A percentile compares a stretch with the other conserved stretches of the same genome.
phyloP scores from a whole-genome alignment of 64 coral and sea anemone genomes.

The Astreopora myriophthalma region DNA sequence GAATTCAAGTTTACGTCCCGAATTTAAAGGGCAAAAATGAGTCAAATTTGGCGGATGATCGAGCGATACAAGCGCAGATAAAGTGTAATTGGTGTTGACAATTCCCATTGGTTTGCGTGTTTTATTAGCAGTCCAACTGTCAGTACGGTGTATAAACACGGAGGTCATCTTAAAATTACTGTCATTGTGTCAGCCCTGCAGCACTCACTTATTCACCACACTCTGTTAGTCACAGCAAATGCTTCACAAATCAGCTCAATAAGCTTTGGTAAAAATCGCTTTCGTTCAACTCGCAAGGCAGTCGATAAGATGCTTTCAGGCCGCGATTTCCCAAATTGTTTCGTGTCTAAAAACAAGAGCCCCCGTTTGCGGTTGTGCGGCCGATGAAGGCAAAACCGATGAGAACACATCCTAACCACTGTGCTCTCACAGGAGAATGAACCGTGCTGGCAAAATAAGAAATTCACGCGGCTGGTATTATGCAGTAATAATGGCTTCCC shows the following conservation, averaged over 20 bases:
- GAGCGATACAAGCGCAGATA: conserved; percentile 26
- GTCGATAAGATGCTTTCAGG: background rate
- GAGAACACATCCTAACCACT: conserved; percentile 14
- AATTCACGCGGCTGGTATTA: conserved; percentile 39
- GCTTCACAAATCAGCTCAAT: background rate
- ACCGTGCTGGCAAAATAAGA: conserved; percentile 38
- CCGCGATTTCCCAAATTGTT: conserved; percentile 20
- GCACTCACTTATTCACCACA: conserved; percentile 38
- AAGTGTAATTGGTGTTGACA: conserved; percentile 70
- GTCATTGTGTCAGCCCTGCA: conserved; percentile 74
- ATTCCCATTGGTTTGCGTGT: conserved; percentile 90
- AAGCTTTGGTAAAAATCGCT: background rate
- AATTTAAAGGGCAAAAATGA: conserved; percentile 8
- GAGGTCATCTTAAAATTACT: conserved; percentile 96
- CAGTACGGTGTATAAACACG: conserved; percentile 94
- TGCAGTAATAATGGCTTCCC: conserved; percentile 29
- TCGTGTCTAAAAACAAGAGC: background rate
- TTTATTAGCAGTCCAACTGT: conserved; percentile 80
- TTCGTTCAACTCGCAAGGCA: background rate
- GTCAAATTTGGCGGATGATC: conserved; percentile 1
- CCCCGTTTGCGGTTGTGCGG: conserved; percentile 5
- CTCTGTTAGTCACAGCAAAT: conserved; percentile 59
- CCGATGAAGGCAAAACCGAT: conserved; percentile 26
- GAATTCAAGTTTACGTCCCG: background rate
- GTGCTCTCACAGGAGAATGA: conserved; percentile 50